A percentile compares a stretch with the other conserved stretches of the same genome.
These are phyloP conservation scores for Geotrupes spiniger DNA, from an alignment of 2,888 invertebrate species.

Conservation along the genomic window DNA sequence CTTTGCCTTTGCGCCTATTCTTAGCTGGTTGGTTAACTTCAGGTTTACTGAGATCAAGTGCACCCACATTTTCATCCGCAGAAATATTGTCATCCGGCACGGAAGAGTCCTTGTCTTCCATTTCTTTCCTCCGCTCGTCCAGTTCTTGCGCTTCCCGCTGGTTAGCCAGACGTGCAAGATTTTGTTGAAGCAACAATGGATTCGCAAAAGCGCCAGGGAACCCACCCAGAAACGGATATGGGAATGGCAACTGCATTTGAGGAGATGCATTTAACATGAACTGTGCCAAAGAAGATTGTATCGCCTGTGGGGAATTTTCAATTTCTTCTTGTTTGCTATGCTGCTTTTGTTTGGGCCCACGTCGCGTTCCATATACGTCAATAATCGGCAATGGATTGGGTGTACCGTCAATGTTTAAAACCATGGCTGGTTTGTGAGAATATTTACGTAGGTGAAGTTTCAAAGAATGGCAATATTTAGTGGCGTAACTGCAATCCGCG, in stretches of 20 bases:
- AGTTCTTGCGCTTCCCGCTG: constrained; percentile 6
- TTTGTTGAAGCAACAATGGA: constrained; percentile 34
- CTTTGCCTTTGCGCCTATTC: constrained; percentile 80
- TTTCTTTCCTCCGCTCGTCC: no score
- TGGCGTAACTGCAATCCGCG: constrained; percentile 70
- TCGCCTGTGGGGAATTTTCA: constrained; percentile 8
- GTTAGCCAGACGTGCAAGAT: constrained; percentile 22
- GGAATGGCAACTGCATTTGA: constrained; percentile 30
- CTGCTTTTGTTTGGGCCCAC: constrained; percentile 76
- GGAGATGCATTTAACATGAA: constrained; percentile 31
- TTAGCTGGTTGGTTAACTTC: constrained; percentile 44
- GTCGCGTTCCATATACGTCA: constrained; percentile 85
- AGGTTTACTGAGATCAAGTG: constrained; percentile 59
- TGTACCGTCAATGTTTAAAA: constrained; percentile 83
- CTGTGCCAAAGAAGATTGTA: constrained; percentile 28
- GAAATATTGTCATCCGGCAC: constrained; percentile 34
- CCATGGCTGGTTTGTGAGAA: constrained; percentile 85
- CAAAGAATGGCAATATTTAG: constrained; percentile 96
- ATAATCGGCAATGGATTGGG: constrained; percentile 86
- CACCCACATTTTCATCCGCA: constrained; percentile 47
- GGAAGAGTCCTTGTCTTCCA: constrained; percentile 14
- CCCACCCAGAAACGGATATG: constrained; percentile 35
- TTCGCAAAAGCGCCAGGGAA: constrained; percentile 34
- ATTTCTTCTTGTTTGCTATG: constrained; percentile 29
- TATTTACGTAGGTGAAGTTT: constrained; percentile 94